Percentiles rank a stretch among this genome's conserved stretches.
These are phyloP conservation scores for Scelioninae gen. 2 DNA, from an alignment of 2,888 invertebrate species.

Conservation along the genomic window DNA sequence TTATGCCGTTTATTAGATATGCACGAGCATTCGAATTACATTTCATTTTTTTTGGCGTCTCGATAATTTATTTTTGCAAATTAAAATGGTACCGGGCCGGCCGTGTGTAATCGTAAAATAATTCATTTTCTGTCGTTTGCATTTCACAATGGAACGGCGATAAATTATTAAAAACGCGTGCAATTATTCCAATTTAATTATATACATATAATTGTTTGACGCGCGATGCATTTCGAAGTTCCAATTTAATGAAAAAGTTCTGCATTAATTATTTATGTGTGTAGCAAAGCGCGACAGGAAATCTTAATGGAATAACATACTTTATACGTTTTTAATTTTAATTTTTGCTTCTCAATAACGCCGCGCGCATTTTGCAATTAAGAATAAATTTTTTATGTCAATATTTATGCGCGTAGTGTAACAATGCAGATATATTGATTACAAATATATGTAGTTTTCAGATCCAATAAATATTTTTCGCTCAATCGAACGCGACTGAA, in stretches of 20 bases:
- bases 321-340: constrained; percentile 39
- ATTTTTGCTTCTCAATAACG: constrained; percentile 5
- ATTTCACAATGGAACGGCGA: constrained; percentile 32
- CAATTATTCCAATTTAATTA: constrained; percentile 55
- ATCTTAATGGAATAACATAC: constrained; percentile 47
- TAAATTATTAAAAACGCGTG: constrained; percentile 54
- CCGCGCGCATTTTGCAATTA: constrained; percentile 48
- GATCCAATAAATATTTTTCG: constrained; percentile 39
- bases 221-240: constrained; percentile 55
- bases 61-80: constrained; percentile 46
- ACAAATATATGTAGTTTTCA: constrained; percentile 21
- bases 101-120: constrained; percentile 46
- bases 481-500: constrained; percentile 18
- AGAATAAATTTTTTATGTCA: constrained; percentile 24
- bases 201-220: constrained; percentile 57
- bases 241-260: constrained; percentile 54
- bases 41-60: constrained; percentile 2
- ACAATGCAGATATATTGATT: constrained; percentile 28
- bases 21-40: constrained; percentile 27
- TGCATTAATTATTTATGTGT: constrained; percentile 55
- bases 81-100: constrained; percentile 14
- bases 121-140: constrained; percentile 48
- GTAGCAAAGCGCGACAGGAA: constrained; percentile 23
- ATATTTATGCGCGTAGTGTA: constrained; percentile 4
- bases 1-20: constrained; percentile 18